Conservation (phyloP, 2,888 invertebrate genomes). For the Crioceris asparagi region DNA sequence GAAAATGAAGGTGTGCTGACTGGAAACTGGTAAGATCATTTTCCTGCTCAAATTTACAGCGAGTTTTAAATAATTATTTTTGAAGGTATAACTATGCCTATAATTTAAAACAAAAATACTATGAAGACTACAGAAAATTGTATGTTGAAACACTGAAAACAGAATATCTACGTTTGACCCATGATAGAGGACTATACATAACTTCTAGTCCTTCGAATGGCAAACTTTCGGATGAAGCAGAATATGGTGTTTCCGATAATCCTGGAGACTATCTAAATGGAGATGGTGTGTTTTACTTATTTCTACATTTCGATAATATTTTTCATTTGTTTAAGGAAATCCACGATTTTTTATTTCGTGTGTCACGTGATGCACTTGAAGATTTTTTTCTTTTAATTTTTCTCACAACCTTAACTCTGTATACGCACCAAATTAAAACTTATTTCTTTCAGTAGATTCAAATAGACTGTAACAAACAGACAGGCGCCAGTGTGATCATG, state of each 20-base stretch:
- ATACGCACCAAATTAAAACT: too few relatives aligned
- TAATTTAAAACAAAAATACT: conserved; percentile 17
- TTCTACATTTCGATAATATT: too few relatives aligned
- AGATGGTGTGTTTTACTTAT: conserved; percentile 89
- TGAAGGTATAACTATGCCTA: conserved; percentile 16
- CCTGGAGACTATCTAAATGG: conserved; percentile 76
- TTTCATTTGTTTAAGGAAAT: too few relatives aligned
- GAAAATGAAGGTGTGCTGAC: conserved; percentile 88
- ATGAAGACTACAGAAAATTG: conserved; percentile 67
- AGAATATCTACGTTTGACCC: conserved; percentile 51
- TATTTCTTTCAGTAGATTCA: too few relatives aligned
- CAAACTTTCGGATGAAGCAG: conserved; percentile 56
- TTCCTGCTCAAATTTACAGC: too few relatives aligned
- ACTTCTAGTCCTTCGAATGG: conserved; percentile 92
- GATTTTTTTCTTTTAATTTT: too few relatives aligned
- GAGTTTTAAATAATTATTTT: too few relatives aligned
- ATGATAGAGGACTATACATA: conserved; percentile 53
- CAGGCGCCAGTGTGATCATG: too few relatives aligned
- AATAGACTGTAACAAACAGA: too few relatives aligned
- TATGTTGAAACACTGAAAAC: conserved; percentile 68
- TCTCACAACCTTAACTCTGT: too few relatives aligned
- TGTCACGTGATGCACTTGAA: too few relatives aligned
- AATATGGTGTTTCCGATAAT: conserved; percentile 62
- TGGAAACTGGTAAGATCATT: conserved; percentile 57
- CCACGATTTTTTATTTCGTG: background rate